These are phyloP conservation scores for Nysson spinosus DNA, from an alignment of 2,888 invertebrate genomes.

Conservation along the genomic window DNA sequence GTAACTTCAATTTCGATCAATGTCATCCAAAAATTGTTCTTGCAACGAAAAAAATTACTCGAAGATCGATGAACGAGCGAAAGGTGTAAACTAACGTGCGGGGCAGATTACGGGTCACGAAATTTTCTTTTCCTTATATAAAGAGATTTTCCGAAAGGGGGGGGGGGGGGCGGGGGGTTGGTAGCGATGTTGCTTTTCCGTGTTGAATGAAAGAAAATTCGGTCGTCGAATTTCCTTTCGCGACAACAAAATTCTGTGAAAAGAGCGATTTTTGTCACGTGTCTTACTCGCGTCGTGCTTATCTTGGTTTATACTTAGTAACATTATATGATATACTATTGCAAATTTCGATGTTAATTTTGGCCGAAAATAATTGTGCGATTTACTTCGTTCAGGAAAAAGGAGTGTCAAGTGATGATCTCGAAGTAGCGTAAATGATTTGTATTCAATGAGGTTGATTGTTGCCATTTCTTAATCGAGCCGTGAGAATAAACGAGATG, in stretches of 20 bases:
- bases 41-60: constrained; percentile 46
- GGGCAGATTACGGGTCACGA: constrained; percentile 38
- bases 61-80: constrained; percentile 50
- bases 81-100: constrained; percentile 55
- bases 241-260: constrained; percentile 52
- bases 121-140: constrained; percentile 35
- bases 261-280: constrained; percentile 60
- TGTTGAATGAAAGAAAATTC: constrained; percentile 31
- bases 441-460: constrained; percentile 2
- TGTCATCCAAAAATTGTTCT: constrained; percentile 19
- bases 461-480: too few relatives aligned
- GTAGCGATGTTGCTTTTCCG: too few relatives aligned
- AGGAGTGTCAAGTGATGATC: constrained; percentile 49
- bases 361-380: constrained; percentile 38
- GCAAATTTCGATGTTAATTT: constrained; percentile 39
- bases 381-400: constrained; percentile 41
- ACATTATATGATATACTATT: constrained; percentile 2
- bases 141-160: constrained; percentile 64
- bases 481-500: constrained; percentile 44
- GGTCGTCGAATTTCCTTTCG: constrained; percentile 15
- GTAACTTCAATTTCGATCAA: constrained; percentile 7
- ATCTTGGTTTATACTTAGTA: constrained; percentile 33
- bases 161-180: constrained; percentile 55
- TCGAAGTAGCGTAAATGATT: constrained; percentile 56
- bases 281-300: constrained; percentile 54